These are phyloP conservation scores for Nothura maculosa DNA, from an alignment of 2,797 vertebrate genomes.

Conservation along the genomic window DNA sequence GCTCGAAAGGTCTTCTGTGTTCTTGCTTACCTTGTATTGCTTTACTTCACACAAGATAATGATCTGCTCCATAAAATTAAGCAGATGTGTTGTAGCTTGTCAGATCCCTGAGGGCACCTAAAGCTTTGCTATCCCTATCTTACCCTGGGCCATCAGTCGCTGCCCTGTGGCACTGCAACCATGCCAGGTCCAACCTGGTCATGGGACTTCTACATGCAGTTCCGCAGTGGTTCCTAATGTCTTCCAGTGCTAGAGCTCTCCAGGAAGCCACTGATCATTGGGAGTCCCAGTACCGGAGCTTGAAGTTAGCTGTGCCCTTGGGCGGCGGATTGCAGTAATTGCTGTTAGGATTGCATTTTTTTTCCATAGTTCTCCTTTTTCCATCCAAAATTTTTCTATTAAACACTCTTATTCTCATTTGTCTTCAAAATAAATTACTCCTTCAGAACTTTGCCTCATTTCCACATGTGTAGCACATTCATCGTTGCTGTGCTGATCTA, in stretches of 20 bases:
- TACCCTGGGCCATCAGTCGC: too few relatives aligned
- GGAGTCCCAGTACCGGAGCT: not conserved
- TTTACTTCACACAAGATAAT: not conserved
- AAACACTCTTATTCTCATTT: not conserved
- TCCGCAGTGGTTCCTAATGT: too few relatives aligned
- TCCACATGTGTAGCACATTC: not conserved
- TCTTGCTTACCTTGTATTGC: not conserved
- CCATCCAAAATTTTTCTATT: not conserved
- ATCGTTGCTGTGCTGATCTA: not conserved
- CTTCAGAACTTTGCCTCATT: not conserved
- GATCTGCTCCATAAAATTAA: not conserved
- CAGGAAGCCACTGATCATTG: not conserved
- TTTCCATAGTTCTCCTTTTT: not conserved
- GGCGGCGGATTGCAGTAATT: not conserved
- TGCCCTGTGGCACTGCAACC: not conserved
- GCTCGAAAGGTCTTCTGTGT: not conserved
- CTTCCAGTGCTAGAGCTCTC: not conserved
- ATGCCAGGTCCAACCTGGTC: not conserved
- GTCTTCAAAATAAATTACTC: not conserved
- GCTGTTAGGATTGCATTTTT: not conserved
- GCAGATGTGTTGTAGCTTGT: fast-evolving
- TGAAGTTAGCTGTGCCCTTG: not conserved
- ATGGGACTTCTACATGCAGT: too few relatives aligned
- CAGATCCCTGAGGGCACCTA: not conserved
- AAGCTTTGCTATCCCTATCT: not conserved